phyloP scores from a whole-genome alignment of 2,888 invertebrate genomes.

The Agrotis puta region DNA sequence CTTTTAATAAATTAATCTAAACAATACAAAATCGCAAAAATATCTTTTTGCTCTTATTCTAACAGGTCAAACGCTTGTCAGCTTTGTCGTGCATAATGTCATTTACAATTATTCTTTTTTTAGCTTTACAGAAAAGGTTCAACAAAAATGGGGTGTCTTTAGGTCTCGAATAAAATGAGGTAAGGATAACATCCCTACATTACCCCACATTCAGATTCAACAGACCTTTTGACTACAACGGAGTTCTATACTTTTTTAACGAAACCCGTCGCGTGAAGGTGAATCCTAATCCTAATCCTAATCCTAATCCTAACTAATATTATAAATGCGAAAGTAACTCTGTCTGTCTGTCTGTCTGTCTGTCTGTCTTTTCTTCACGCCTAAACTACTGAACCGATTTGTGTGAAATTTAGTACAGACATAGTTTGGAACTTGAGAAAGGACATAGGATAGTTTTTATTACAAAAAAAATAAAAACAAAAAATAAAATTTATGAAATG shows the following conservation, averaged over 20 bases:
- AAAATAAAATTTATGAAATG: too few species aligned
- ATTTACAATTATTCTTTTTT: neutral
- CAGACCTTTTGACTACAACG: neutral
- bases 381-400: too few species aligned
- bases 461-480: too few species aligned
- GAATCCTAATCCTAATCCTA: too few species aligned
- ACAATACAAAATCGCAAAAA: neutral
- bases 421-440: too few species aligned
- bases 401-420: too few species aligned
- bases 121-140: neutral
- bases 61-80: neutral
- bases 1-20: neutral
- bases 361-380: too few species aligned
- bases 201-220: too few species aligned
- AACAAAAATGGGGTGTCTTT: neutral
- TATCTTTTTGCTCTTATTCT: neutral
- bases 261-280: neutral
- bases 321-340: too few species aligned
- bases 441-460: too few species aligned
- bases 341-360: too few species aligned
- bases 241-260: neutral
- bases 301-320: too few species aligned
- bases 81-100: neutral
- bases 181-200: neutral
- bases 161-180: neutral